A percentile compares a stretch with the other conserved stretches of the same genome.
These are phyloP conservation scores for Spinibarbus caldwelli DNA, from an alignment of 2,797 vertebrate genomes.

Conservation along the genomic window DNA sequence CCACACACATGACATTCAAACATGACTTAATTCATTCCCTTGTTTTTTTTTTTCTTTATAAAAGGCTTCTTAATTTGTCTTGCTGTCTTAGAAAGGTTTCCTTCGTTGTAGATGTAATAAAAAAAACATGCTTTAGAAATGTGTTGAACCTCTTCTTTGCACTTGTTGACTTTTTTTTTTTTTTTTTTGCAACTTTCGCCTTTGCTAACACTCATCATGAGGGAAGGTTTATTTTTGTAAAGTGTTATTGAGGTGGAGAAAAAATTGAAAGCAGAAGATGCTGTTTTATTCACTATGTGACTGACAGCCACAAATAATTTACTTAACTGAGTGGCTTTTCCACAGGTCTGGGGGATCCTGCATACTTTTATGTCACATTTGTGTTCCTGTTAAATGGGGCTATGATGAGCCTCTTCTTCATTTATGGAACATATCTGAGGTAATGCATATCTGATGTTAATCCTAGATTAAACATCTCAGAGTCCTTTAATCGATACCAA, in stretches of 20 bases:
- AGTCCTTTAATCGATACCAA: not conserved
- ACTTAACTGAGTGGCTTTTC: constrained; percentile 23
- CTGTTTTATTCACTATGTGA: not conserved
- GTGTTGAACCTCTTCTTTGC: not conserved
- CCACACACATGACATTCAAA: not conserved
- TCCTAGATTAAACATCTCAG: not conserved
- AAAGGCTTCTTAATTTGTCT: not conserved
- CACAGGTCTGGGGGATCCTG: constrained; percentile 93
- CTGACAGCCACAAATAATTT: not conserved
- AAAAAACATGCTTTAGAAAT: not conserved
- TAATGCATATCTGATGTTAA: no score
- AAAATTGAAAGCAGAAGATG: no score
- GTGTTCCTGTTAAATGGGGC: constrained; percentile 95
- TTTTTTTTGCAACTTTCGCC: not conserved
- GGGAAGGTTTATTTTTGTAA: constrained; percentile 10
- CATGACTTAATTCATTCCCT: not conserved
- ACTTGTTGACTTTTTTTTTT: not conserved
- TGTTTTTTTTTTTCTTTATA: not conserved
- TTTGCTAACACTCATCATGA: not conserved
- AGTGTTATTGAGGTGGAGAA: not conserved
- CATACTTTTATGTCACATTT: constrained; percentile 94
- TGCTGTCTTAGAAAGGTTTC: not conserved
- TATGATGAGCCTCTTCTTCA: constrained; percentile 96
- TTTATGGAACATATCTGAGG: constrained; percentile 95
- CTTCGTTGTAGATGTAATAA: not conserved